These are phyloP conservation scores for Benthochromis sp. DNA, from an alignment of 2,113 vertebrate genomes.

Conservation along the genomic window DNA sequence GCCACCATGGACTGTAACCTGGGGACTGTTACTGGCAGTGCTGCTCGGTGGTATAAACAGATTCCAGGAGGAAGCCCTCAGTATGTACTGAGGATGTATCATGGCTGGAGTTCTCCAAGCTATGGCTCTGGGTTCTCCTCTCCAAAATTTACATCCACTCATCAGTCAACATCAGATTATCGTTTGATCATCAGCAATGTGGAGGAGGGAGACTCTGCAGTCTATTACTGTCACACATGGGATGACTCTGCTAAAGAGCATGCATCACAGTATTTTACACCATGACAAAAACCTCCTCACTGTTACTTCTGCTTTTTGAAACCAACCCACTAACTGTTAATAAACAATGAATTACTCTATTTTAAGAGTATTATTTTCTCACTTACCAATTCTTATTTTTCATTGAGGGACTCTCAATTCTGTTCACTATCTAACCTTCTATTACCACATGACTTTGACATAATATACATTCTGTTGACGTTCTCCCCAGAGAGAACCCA, in stretches of 20 bases:
- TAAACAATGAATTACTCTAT: not conserved
- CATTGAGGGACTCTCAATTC: not conserved
- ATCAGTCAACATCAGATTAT: not conserved
- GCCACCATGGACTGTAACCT: not conserved
- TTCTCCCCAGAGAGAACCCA: not conserved
- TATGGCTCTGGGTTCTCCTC: not conserved
- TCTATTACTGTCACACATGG: constrained; percentile 27
- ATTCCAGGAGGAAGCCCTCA: not conserved
- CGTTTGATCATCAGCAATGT: constrained; percentile 29
- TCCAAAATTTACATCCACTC: not conserved
- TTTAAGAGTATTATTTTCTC: not conserved
- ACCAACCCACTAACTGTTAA: rapidly evolving
- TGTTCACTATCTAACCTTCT: rapidly evolving
- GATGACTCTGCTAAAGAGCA: rapidly evolving
- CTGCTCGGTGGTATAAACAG: rapidly evolving
- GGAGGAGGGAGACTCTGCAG: constrained; percentile 37
- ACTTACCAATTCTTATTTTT: not conserved
- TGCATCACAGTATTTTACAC: constrained; percentile 28
- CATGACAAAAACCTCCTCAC: constrained; percentile 47
- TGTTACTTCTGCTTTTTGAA: not conserved
- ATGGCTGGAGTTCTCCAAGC: rapidly evolving
- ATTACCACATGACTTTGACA: rapidly evolving
- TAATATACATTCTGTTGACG: rapidly evolving
- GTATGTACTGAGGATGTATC: too few relatives aligned
- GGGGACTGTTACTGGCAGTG: rapidly evolving